Evolutionary conservation across 2,888 invertebrate species (phyloP).

Genomic region (Limnephilus lunatus): DNA sequence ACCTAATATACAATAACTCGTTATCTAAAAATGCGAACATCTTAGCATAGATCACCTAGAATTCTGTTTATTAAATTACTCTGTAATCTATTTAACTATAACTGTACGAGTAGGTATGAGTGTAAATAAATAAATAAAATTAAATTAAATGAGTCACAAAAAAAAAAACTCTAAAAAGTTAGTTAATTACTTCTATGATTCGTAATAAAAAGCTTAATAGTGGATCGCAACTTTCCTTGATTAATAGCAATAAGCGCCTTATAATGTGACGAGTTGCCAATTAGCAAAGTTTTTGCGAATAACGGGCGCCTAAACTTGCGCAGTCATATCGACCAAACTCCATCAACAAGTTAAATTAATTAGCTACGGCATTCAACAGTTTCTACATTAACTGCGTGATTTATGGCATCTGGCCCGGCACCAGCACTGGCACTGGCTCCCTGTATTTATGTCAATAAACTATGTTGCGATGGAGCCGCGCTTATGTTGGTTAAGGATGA

Average conservation of each 20-base stretch:
- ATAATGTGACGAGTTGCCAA: background rate
- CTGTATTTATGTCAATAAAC: background rate
- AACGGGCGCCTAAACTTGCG: background rate
- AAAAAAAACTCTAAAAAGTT: no score
- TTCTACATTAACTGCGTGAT: constrained; percentile 13
- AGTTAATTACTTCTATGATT: background rate
- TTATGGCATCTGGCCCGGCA: constrained; percentile 6
- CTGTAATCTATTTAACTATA: no score
- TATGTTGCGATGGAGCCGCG: background rate
- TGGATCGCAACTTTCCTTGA: background rate
- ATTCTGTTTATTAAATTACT: no score
- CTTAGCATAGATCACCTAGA: no score
- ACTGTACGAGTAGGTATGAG: no score
- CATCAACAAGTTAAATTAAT: constrained; percentile 36
- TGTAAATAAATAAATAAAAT: no score
- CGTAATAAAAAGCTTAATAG: background rate
- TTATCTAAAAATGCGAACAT: no score
- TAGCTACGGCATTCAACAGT: constrained; percentile 13
- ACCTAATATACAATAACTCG: no score
- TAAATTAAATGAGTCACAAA: no score
- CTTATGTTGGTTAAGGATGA: background rate
- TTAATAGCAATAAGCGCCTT: background rate
- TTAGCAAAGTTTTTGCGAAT: background rate
- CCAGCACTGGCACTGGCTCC: background rate
- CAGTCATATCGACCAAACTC: constrained; percentile 2